phyloP scores from a whole-genome alignment of 2,888 invertebrate genomes.

The Crioceris asparagi region DNA sequence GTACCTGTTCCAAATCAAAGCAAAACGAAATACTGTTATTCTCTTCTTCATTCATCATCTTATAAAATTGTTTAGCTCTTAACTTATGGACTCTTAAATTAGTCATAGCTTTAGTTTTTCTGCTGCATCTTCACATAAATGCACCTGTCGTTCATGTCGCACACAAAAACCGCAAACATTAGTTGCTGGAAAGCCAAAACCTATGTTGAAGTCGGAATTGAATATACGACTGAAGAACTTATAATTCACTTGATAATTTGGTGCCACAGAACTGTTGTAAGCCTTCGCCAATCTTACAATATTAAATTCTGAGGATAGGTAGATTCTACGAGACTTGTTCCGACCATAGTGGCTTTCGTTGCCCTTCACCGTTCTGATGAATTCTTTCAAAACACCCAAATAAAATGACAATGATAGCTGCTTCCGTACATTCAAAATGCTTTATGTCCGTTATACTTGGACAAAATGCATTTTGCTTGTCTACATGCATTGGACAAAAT shows the following conservation, averaged over 20 bases:
- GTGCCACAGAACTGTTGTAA: not conserved
- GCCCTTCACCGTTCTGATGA: not conserved
- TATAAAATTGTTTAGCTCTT: constrained; percentile 14
- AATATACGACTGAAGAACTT: not conserved
- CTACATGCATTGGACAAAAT: too few relatives aligned
- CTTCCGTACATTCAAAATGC: too few relatives aligned
- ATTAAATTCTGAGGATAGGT: not conserved
- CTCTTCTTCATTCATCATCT: constrained; percentile 11
- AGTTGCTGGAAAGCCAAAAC: not conserved
- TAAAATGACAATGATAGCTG: too few relatives aligned
- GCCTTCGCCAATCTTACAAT: not conserved
- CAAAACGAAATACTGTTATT: constrained; percentile 12
- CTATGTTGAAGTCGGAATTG: not conserved
- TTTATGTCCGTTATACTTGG: too few relatives aligned
- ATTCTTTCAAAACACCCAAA: not conserved
- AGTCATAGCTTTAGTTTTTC: constrained; percentile 8
- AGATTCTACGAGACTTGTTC: not conserved
- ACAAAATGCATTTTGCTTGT: too few relatives aligned
- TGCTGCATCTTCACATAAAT: not conserved
- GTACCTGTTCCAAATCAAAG: constrained; percentile 20
- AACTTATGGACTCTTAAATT: constrained; percentile 13
- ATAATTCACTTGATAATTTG: not conserved
- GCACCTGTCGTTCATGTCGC: not conserved
- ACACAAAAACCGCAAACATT: constrained; percentile 1
- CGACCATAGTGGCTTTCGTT: not conserved